Conservation (phyloP, 2,797 vertebrate species). For the Hyperoplus immaculatus region DNA sequence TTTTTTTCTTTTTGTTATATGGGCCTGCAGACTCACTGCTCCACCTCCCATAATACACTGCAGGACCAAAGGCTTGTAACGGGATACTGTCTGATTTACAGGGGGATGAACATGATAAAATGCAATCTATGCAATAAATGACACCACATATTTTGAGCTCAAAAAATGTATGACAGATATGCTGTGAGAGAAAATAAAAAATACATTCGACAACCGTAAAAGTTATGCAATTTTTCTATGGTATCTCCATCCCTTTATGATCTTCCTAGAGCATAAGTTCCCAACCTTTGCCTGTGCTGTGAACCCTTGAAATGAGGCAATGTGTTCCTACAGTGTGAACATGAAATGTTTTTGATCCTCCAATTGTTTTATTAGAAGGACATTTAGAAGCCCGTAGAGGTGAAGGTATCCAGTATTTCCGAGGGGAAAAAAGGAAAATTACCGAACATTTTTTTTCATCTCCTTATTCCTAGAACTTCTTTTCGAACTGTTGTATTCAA, state of each 20-base stretch:
- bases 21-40: slow-evolving; percentile 25
- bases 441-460: neutral
- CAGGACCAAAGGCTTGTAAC: slow-evolving; percentile 19
- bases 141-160: neutral
- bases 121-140: neutral
- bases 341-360: neutral
- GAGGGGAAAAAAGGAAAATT: neutral
- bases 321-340: neutral
- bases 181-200: neutral
- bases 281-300: neutral
- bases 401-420: neutral
- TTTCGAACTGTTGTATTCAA: no score
- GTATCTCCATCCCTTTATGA: neutral
- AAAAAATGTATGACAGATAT: neutral
- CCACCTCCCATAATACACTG: slow-evolving; percentile 20
- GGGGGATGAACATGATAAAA: neutral
- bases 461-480: neutral
- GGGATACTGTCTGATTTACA: slow-evolving; percentile 20
- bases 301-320: neutral
- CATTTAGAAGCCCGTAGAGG: neutral
- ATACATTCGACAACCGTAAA: slow-evolving; percentile 3
- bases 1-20: slow-evolving; percentile 15
- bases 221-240: neutral
- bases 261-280: neutral
- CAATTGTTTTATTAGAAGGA: slow-evolving; percentile 13